A percentile compares a stretch with the other conserved stretches of the same genome.
These are phyloP conservation scores for Platycheirus albimanus DNA, from an alignment of 2,888 invertebrate genomes.

Conservation along the genomic window DNA sequence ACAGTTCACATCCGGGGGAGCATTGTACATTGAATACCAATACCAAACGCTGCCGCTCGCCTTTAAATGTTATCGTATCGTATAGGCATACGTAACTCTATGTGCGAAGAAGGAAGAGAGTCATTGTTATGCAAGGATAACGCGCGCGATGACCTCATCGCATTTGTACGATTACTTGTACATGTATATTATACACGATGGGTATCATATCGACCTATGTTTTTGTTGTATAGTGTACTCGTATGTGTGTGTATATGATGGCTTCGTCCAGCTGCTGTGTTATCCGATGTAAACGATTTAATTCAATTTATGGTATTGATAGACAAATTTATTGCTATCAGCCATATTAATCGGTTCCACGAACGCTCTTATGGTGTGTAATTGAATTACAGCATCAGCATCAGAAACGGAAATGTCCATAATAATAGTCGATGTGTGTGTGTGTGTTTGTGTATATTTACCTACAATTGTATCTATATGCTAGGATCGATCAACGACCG, in stretches of 20 bases:
- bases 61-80: background rate
- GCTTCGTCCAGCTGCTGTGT: conserved; percentile 44
- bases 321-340: conserved; percentile 75
- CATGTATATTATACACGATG: too few species aligned
- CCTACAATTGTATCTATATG: conserved; percentile 1
- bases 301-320: conserved; percentile 75
- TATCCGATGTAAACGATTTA: conserved; percentile 75
- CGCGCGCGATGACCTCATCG: conserved; percentile 50
- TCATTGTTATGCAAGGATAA: conserved; percentile 54
- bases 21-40: background rate
- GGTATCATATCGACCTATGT: conserved; percentile 5
- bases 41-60: background rate
- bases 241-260: background rate
- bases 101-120: background rate
- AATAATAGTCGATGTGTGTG: background rate
- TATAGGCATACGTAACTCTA: background rate
- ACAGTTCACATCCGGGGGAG: conserved; percentile 51
- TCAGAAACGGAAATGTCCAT: conserved; percentile 52
- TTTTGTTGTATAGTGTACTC: background rate
- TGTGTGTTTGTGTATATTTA: background rate
- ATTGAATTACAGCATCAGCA: conserved; percentile 63
- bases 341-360: conserved; percentile 70
- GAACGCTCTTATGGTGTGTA: conserved; percentile 60
- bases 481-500: conserved; percentile 59
- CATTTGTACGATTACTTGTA: conserved; percentile 11